Evolutionary conservation across 2,888 invertebrate species (phyloP).

Genomic region (Tiphia femorata): DNA sequence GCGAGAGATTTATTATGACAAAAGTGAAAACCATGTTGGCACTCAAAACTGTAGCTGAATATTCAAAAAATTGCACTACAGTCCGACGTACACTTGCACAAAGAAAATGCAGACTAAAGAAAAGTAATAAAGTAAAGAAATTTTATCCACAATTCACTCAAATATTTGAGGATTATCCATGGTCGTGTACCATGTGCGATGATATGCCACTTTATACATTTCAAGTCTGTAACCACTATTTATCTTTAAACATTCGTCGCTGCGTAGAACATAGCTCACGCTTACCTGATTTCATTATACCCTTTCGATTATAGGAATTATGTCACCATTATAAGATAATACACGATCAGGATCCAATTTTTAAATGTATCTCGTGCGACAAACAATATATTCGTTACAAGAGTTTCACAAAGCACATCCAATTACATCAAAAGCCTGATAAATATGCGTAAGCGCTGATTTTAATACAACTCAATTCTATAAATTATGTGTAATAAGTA

Average conservation of each 20-base stretch:
- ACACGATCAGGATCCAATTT: slow-evolving; percentile 47
- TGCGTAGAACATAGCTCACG: too few species aligned
- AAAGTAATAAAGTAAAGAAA: slow-evolving; percentile 4
- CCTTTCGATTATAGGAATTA: slow-evolving; percentile 25
- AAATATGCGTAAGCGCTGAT: slow-evolving; percentile 46
- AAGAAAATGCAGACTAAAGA: too few species aligned
- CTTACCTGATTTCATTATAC: too few species aligned
- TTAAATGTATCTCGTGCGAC: slow-evolving; percentile 48
- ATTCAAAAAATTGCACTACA: too few species aligned
- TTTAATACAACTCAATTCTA: too few species aligned
- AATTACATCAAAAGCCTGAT: slow-evolving; percentile 45
- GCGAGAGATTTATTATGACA: too few species aligned
- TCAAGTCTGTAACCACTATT: slow-evolving; percentile 4
- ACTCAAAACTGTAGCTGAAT: too few species aligned
- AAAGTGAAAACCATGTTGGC: too few species aligned
- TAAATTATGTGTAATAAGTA: too few species aligned
- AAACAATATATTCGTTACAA: slow-evolving; percentile 51
- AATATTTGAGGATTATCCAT: slow-evolving; percentile 47
- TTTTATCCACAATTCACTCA: slow-evolving; percentile 17
- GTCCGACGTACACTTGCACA: too few species aligned
- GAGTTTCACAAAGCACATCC: slow-evolving; percentile 54
- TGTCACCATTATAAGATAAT: slow-evolving; percentile 42
- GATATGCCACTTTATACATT: slow-evolving; percentile 17
- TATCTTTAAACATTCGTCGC: background rate
- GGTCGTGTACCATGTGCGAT: slow-evolving; percentile 46